Base-by-base conservation (phyloP, 2,113 vertebrate genomes). In the Corythornis vintsioides region DNA sequence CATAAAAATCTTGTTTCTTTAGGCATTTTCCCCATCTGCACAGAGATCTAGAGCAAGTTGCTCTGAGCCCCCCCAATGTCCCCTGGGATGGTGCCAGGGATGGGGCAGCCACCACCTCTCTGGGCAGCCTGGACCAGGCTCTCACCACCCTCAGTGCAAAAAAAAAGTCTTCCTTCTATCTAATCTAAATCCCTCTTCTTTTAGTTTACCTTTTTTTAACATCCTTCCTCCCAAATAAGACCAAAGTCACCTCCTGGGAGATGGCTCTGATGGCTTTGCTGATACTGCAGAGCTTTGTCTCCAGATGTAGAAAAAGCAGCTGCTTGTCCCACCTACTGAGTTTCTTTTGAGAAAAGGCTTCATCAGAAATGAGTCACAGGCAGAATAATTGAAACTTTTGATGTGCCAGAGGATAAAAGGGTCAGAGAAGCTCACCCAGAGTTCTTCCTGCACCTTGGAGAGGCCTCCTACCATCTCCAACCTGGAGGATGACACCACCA, bases 181-280 rank as follows among this genome's bases (percentile, higher is more conserved):
- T 25, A 52, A 25, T 25, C 50, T 50, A 35, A 59, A 59, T 33
- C 20, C 21, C n/a, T 11, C n/a, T 20, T 59, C 57, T 33, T 33
- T 35, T n/a, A 33, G 11, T 59, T n/a, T 24, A 33, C 57, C 17
- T 21, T 20, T 33, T 59, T 59, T n/a, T 35, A 22, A 21, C n/a
- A 35, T 22, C 35, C 55, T 55, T 72, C 47, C 11, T 40, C 47
- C 33, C 80, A 8, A 12, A 8, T 6, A 4, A 18, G 22, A 33
- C 7, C 13, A 10, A 0, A 3, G 38, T 10, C 20, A 15, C n/a
- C 33, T 18, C 63, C 1, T 0, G 7, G 15, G 55, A 45, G 47
- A 18, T 3, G 69, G 64, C 61, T 10, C 59, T 33, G 74, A 3
- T 24, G 80, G 63, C 28, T 13, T 43, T 43, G 82, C 52, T 50